Evolutionary conservation across 2,888 invertebrate genomes (phyloP), one percentile per base, ranked within the genome.

Genomic region (Dryadula phaetusa): DNA sequence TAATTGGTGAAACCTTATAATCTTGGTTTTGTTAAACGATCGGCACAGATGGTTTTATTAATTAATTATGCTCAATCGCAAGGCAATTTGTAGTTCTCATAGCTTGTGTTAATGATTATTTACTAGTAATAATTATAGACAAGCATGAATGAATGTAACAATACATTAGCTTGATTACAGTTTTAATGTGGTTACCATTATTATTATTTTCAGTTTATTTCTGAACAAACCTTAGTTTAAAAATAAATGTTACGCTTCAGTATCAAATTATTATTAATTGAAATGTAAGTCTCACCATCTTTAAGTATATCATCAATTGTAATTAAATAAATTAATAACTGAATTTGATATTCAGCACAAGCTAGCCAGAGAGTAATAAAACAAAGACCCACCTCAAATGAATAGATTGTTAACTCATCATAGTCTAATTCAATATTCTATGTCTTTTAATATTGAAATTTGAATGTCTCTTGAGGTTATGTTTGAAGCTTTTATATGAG

Each of bases 401-500:
- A 56, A 56, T 56, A 22, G 54, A 37, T 56, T 34, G 54, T 37
- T 37, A 56, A 37, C 37, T 37, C 37, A 3, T 37, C 20, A 37
- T 20, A 37, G 22, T 20, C 37, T 20, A 37, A 56, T 32, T 18
- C 54, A 20, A 40, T 56, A 16, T 61, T 47, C 47, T 3, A 20
- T 3, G 28, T 14, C 16, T 46, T 32, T 32, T 61, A 32, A 47
- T 47, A 28, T 46, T 46, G 28, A 32, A 12, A 32, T 32, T 2
- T 22, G 8, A 3, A n/a, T 5, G 37, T 56, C 40, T n/a, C 14
- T 22, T 52, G n/a, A 52, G 52, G 28, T 52, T 42, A n/a, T 28
- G 16, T 52, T 52, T 16, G 28, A 28, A 52, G 28, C 16, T 28
- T 28, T 7, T 47, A 52, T 28, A n/a, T n/a, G 25, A 49, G n/a